Base-by-base conservation (phyloP, 2,113 vertebrate species). In the Piaya cayana region DNA sequence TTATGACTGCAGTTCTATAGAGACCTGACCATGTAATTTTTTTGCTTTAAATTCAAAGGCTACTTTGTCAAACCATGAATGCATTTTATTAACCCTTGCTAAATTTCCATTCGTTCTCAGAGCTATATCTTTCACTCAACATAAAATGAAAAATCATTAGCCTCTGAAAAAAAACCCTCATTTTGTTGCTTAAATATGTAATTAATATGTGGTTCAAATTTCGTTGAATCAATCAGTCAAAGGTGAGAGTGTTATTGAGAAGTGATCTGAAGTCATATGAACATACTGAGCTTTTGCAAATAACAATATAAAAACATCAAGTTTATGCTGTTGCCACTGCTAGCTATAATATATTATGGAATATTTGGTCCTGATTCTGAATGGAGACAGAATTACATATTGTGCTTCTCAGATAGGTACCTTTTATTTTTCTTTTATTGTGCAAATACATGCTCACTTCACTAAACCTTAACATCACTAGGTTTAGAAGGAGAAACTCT, bases 71-170 rank as follows among this genome's bases (percentile, higher is more conserved):
- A 92, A 88, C 1, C 22, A 58, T 13, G 6, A 88, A 34, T 47
- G 12, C 8, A 65, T 86, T 93, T 94, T 86, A 63, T 72, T 49
- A 55, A 82, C 27, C 15, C 49, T 95, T 90, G 16, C 7, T 87
- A 77, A 60, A 78, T 87, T 91, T 75, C 32, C 30, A 12, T 86
- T 90, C 71, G 10, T 79, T 88, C 45, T 90, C 37, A 58, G 30
- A 74, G 20, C 25, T 71, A 71, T 42, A 65, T 29, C 78, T 91
- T 91, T 90, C 53, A 71, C 9, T 72, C 39, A 86, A 32, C 16
- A 76, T 85, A 78, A 87, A 96, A 82, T 58, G n/a, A 80, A 88
- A 94, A 88, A 91, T 79, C 52, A 59, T 59, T 82, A 55, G 21
- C 22, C 5, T 78, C 27, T 52, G 13, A 47, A 79, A 91, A 69